Conservation (phyloP, 35 echinoderm and acorn worm genomes). For the Apostichopus californicus region DNA sequence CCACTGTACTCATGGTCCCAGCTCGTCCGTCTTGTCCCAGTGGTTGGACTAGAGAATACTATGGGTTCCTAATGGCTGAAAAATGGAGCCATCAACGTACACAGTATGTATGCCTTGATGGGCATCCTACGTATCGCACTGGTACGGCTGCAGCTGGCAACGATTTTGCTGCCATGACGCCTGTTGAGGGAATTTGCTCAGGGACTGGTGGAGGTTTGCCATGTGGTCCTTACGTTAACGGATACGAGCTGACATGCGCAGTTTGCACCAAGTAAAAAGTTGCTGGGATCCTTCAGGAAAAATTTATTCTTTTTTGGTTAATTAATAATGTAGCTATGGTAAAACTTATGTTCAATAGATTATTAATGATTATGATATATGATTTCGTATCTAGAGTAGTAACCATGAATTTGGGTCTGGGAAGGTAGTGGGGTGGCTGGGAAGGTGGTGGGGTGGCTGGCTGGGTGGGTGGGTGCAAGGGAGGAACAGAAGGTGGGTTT, state of each 20-base stretch:
- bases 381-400: too few species aligned
- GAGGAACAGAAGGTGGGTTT: too few species aligned
- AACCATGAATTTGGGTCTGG: too few species aligned
- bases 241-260: neutral
- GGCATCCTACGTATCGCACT: neutral
- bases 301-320: too few species aligned
- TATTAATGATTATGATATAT: too few species aligned
- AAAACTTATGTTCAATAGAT: too few species aligned
- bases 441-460: too few species aligned
- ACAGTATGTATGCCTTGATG: neutral
- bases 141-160: neutral
- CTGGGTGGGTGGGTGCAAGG: too few species aligned
- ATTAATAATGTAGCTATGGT: too few species aligned
- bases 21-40: slow-evolving; percentile 46
- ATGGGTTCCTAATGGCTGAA: slow-evolving; percentile 55
- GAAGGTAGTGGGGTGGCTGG: too few species aligned
- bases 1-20: slow-evolving; percentile 44
- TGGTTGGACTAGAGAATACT: slow-evolving; percentile 67
- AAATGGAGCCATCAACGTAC: neutral
- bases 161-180: neutral
- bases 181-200: neutral
- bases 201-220: neutral
- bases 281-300: too few species aligned
- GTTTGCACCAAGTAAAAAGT: neutral
- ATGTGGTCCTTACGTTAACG: neutral